phyloP scores from a whole-genome alignment of 2,888 invertebrate species.

The Crossocerus cetratus region DNA sequence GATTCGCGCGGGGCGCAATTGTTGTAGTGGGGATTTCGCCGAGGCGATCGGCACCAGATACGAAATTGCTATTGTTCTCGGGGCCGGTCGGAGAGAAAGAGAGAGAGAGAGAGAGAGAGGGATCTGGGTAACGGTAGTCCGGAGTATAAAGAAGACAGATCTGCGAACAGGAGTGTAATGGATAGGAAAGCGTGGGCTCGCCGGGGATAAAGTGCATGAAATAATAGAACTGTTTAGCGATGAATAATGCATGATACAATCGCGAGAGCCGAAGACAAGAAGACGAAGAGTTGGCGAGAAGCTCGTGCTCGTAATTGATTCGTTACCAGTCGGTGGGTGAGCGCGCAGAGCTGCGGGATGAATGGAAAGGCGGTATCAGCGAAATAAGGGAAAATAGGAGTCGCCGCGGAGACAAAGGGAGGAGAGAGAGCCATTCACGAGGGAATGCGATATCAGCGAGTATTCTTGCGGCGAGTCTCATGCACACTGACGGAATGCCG shows the following conservation, averaged over 20 bases:
- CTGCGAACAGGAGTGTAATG: neutral
- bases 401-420: constrained; percentile 16
- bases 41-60: too few relatives aligned
- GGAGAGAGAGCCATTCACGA: constrained; percentile 23
- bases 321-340: constrained; percentile 42
- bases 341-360: constrained; percentile 44
- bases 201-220: constrained; percentile 48
- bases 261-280: constrained; percentile 5
- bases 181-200: constrained; percentile 7
- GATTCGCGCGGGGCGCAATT: too few relatives aligned
- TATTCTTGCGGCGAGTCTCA: constrained; percentile 13
- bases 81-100: neutral
- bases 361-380: constrained; percentile 46
- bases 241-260: constrained; percentile 45
- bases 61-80: too few relatives aligned
- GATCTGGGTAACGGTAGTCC: neutral
- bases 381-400: constrained; percentile 37
- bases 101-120: neutral
- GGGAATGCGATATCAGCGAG: constrained; percentile 30
- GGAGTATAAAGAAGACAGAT: constrained; percentile 27
- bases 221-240: constrained; percentile 42
- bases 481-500: constrained; percentile 10
- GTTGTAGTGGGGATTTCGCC: too few relatives aligned
- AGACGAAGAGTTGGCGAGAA: neutral
- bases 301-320: constrained; percentile 46